A percentile compares a stretch with the other conserved stretches of the same genome.
These are phyloP conservation scores for Typhlichthys subterraneus DNA, from an alignment of 2,797 vertebrate species.

Conservation along the genomic window DNA sequence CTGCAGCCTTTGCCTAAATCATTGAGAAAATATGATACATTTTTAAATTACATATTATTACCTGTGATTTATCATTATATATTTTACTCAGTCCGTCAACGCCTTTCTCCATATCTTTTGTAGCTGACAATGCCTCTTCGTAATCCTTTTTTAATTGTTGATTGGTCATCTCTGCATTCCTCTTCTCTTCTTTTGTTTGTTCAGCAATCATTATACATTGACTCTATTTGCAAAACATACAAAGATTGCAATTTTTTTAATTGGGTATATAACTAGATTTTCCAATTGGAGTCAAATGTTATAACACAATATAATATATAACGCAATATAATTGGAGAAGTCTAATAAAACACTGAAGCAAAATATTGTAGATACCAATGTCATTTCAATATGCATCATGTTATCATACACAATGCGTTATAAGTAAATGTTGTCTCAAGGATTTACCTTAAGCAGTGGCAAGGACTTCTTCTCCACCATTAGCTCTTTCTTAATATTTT, in stretches of 20 bases:
- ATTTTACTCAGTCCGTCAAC: slow-evolving; percentile 40
- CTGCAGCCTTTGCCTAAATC: background rate
- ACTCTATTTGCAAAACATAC: slow-evolving; percentile 42
- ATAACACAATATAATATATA: background rate
- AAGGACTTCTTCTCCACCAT: slow-evolving; percentile 41
- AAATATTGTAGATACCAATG: background rate
- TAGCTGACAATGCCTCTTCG: slow-evolving; percentile 42
- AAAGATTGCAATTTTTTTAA: slow-evolving; percentile 9
- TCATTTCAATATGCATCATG: background rate
- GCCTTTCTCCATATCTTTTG: slow-evolving; percentile 48
- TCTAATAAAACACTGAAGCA: background rate
- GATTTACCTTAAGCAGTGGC: slow-evolving; percentile 66
- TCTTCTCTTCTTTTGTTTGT: slow-evolving; percentile 44
- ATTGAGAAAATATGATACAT: background rate
- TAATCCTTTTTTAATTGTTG: slow-evolving; percentile 59
- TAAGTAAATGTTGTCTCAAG: background rate
- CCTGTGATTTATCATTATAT: slow-evolving; percentile 23
- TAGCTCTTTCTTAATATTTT: slow-evolving; percentile 57
- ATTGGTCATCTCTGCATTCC: slow-evolving; percentile 36
- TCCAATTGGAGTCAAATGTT: background rate
- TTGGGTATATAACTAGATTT: slow-evolving; percentile 1
- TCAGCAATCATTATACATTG: slow-evolving; percentile 35
- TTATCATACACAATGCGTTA: background rate
- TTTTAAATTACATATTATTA: background rate
- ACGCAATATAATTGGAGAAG: background rate